These are phyloP conservation scores for Macrocentrus cingulum DNA, from an alignment of 1,140 invertebrate species.

Conservation along the genomic window DNA sequence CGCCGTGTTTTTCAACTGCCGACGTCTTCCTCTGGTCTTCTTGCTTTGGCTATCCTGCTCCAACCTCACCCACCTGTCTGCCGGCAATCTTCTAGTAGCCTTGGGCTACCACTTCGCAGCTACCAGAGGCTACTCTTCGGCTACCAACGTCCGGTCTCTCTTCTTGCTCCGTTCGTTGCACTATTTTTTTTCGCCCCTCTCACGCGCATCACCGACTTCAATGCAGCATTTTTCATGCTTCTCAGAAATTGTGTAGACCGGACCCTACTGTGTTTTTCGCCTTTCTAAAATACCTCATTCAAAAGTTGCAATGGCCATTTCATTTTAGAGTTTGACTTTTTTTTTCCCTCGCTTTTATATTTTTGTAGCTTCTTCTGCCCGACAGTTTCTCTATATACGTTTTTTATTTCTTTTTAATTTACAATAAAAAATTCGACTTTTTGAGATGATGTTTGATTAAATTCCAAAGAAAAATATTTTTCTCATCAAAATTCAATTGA, in stretches of 20 bases:
- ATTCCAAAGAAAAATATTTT: no score
- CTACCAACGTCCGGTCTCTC: slow-evolving; percentile 51
- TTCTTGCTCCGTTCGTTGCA: slow-evolving; percentile 31
- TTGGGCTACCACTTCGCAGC: slow-evolving; percentile 57
- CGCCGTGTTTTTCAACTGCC: slow-evolving; percentile 10
- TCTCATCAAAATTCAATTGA: no score
- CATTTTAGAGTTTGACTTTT: slow-evolving; percentile 6
- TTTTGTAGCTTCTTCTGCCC: slow-evolving; percentile 3
- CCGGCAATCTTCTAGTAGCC: slow-evolving; percentile 62
- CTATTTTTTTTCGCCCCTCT: not conserved
- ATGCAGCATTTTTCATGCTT: no score
- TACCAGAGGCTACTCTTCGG: slow-evolving; percentile 58
- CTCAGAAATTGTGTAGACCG: no score
- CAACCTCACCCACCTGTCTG: slow-evolving; percentile 59
- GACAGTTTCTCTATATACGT: no score
- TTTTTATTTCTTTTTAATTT: no score
- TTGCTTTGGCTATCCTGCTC: slow-evolving; percentile 18
- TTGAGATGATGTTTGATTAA: no score
- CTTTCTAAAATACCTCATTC: slow-evolving; percentile 3
- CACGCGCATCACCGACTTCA: no score
- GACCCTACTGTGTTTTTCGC: no score
- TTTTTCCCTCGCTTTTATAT: not conserved
- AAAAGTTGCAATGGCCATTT: no score
- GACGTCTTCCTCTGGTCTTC: not conserved
- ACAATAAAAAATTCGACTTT: no score